Conservation (phyloP, 1,140 invertebrate genomes). For the Whitmania pigra region DNA sequence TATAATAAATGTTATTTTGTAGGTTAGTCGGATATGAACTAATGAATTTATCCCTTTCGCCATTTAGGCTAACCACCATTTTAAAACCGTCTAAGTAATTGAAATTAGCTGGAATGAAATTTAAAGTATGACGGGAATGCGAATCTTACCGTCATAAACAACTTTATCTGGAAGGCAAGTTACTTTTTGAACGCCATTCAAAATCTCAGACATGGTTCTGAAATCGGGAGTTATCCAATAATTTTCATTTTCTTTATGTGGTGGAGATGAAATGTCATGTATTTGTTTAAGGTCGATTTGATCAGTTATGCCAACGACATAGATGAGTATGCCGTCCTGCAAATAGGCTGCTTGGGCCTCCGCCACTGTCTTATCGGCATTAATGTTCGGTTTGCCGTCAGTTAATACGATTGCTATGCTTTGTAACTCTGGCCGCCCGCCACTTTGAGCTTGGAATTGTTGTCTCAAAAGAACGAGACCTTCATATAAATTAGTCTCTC, state of each 20-base stretch:
- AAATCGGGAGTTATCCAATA: constrained; percentile 20
- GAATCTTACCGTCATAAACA: constrained; percentile 9
- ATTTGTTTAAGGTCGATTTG: constrained; percentile 19
- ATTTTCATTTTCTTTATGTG: constrained; percentile 17
- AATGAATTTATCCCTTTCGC: not conserved
- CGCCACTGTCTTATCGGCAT: constrained; percentile 7
- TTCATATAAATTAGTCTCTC: constrained; percentile 12
- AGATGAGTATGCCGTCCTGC: constrained; percentile 14
- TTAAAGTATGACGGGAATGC: not conserved
- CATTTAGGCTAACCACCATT: not conserved
- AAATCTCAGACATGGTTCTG: not conserved
- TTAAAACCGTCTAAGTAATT: not conserved
- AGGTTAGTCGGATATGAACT: not conserved
- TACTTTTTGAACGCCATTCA: constrained; percentile 9
- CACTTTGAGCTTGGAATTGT: constrained; percentile 17
- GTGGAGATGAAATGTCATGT: constrained; percentile 19
- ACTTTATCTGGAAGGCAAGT: constrained; percentile 3
- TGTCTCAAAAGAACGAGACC: not conserved
- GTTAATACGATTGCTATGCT: constrained; percentile 35
- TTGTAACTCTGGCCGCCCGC: constrained; percentile 32
- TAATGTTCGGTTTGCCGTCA: constrained; percentile 27
- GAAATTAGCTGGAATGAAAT: not conserved
- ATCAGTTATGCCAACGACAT: constrained; percentile 17
- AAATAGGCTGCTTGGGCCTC: constrained; percentile 7
- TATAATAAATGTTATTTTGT: not conserved